Conservation (phyloP, 2,797 vertebrate genomes). For the Channallabes apus region DNA sequence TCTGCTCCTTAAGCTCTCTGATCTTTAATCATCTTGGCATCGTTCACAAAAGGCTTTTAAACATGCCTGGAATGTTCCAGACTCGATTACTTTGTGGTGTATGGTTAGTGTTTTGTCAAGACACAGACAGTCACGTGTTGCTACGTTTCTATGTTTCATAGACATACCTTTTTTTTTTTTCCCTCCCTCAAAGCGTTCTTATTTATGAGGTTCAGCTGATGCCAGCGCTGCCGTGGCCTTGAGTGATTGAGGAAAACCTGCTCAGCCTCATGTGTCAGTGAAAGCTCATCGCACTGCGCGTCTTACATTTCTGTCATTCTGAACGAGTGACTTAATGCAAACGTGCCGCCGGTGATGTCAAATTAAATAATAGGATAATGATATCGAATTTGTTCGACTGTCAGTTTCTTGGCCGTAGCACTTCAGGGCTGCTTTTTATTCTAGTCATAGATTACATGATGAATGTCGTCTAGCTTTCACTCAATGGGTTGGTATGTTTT, state of each 20-base stretch:
- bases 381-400: neutral
- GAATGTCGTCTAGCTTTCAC: neutral
- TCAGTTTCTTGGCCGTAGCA: neutral
- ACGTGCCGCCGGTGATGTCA: neutral
- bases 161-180: neutral
- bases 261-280: slow-evolving; percentile 42
- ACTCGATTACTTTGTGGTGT: neutral
- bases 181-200: too few relatives aligned
- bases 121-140: neutral
- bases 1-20: neutral
- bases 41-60: neutral
- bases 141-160: slow-evolving; percentile 2
- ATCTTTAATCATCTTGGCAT: neutral
- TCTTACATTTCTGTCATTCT: slow-evolving; percentile 31
- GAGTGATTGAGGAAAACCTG: slow-evolving; percentile 35
- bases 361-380: neutral
- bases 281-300: neutral
- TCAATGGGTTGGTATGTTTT: neutral
- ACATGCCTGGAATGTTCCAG: slow-evolving; percentile 13
- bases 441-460: neutral
- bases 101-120: slow-evolving; percentile 1
- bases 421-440: neutral
- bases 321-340: neutral
- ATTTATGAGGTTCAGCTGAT: neutral
- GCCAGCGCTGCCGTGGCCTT: neutral